Percentiles rank a stretch among this genome's conserved stretches.
Conservation (phyloP, 1,140 invertebrate genomes). For the Neocloeon triangulifer region DNA sequence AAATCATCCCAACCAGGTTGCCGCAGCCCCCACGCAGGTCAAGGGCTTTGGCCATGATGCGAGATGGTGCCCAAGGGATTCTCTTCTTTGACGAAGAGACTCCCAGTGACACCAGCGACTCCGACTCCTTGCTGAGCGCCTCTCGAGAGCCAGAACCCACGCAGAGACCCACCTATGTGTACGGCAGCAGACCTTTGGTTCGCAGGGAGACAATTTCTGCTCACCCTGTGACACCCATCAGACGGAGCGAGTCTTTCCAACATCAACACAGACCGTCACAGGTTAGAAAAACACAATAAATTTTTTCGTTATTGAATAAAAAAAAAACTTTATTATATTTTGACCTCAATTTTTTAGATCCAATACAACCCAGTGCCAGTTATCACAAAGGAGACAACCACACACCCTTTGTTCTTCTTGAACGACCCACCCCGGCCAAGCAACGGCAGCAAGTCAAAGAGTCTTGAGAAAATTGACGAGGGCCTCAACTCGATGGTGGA, state of each 20-base stretch:
- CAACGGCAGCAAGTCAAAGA: slow-evolving; percentile 36
- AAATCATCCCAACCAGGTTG: slow-evolving; percentile 33
- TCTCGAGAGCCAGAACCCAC: slow-evolving; percentile 22
- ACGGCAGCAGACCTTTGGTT: too few relatives aligned
- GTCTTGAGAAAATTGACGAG: slow-evolving; percentile 51
- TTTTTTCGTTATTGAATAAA: too few relatives aligned
- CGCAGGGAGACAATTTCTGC: too few relatives aligned
- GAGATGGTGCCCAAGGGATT: slow-evolving; percentile 20
- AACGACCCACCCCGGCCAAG: slow-evolving; percentile 19
- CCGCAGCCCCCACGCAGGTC: slow-evolving; percentile 31
- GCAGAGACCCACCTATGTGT: too few relatives aligned
- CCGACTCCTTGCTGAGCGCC: slow-evolving; percentile 41
- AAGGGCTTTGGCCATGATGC: slow-evolving; percentile 28
- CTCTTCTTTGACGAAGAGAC: slow-evolving; percentile 40
- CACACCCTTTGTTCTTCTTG: background rate
- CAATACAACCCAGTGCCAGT: background rate
- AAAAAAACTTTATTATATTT: background rate
- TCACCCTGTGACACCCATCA: too few relatives aligned
- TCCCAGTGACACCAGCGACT: slow-evolving; percentile 17
- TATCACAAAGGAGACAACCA: background rate
- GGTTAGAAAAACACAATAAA: background rate
- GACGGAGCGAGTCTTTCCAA: slow-evolving; percentile 25
- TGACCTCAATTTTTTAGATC: background rate
- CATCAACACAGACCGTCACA: slow-evolving; percentile 16
- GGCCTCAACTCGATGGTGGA: slow-evolving; percentile 45